Conservation (phyloP, 1,140 invertebrate species). For the Aleiodes sp. region DNA sequence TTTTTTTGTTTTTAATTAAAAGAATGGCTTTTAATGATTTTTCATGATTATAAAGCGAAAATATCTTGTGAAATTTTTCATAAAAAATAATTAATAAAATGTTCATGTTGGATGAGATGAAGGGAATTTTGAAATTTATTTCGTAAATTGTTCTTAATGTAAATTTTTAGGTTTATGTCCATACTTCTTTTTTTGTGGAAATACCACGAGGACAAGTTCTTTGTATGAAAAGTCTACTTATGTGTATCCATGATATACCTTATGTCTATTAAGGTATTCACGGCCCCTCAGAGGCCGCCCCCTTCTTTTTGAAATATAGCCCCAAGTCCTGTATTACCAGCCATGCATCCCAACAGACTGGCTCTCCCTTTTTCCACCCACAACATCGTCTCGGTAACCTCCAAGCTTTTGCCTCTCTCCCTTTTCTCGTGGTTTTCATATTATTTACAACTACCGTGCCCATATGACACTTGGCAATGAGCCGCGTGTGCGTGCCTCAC, state of each 20-base stretch:
- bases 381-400: not conserved
- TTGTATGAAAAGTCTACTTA: conserved; percentile 29
- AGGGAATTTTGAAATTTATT: too few species aligned
- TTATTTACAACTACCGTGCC: conserved; percentile 49
- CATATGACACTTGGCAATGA: conserved; percentile 43
- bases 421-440: conserved; percentile 43
- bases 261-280: conserved; percentile 64
- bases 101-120: too few species aligned
- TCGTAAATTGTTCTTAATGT: not conserved
- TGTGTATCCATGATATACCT: conserved; percentile 43
- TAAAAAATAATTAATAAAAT: too few species aligned
- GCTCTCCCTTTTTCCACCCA: not conserved
- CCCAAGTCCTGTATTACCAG: conserved; percentile 22
- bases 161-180: too few species aligned
- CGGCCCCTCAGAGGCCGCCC: conserved; percentile 54
- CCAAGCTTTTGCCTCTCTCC: conserved; percentile 9
- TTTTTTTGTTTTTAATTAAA: not conserved
- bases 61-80: too few species aligned
- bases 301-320: conserved; percentile 57
- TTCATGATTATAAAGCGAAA: too few species aligned
- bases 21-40: not conserved
- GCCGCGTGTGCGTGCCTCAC: conserved; percentile 10
- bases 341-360: conserved; percentile 19
- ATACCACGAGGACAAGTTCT: not conserved
- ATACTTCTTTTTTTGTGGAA: not conserved